phyloP scores from a whole-genome alignment of 2,888 invertebrate genomes.

The Bibio marci region DNA sequence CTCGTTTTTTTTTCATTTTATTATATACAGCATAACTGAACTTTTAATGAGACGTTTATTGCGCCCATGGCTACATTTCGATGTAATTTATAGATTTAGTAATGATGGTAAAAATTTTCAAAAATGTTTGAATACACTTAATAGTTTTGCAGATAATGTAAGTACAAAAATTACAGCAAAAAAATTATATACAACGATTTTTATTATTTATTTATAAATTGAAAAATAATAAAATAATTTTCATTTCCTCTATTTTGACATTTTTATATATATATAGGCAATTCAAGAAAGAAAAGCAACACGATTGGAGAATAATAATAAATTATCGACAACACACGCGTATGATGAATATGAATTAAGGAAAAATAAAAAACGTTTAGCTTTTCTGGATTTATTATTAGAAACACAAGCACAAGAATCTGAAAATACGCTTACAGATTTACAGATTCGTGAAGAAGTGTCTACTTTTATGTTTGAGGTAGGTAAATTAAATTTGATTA shows the following conservation, averaged over 20 bases:
- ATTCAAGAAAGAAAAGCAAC: too few species aligned
- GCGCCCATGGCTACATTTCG: slow-evolving; percentile 31
- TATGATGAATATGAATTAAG: too few species aligned
- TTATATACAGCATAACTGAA: slow-evolving; percentile 10
- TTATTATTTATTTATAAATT: too few species aligned
- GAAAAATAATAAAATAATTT: too few species aligned
- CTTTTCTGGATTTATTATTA: slow-evolving; percentile 22
- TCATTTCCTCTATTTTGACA: too few species aligned
- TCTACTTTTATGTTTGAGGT: slow-evolving; percentile 29
- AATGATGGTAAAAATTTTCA: slow-evolving; percentile 26
- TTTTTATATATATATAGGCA: not conserved
- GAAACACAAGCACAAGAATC: slow-evolving; percentile 14
- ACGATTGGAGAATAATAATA: not conserved
- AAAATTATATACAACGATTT: slow-evolving; percentile 4
- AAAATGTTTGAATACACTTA: slow-evolving; percentile 29
- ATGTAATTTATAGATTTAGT: slow-evolving; percentile 28
- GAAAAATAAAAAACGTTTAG: slow-evolving; percentile 17
- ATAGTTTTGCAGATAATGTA: slow-evolving; percentile 33
- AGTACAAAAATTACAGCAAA: slow-evolving; percentile 8
- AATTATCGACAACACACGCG: not conserved
- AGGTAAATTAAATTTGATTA: too few species aligned
- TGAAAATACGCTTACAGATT: slow-evolving; percentile 15
- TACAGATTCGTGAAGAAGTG: slow-evolving; percentile 19
- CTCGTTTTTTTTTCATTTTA: too few species aligned
- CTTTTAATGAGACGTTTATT: slow-evolving; percentile 12